Percentiles rank a stretch among this genome's conserved stretches.
These are phyloP conservation scores for Tetramorium bicarinatum DNA, from an alignment of 2,888 invertebrate species.

Conservation along the genomic window DNA sequence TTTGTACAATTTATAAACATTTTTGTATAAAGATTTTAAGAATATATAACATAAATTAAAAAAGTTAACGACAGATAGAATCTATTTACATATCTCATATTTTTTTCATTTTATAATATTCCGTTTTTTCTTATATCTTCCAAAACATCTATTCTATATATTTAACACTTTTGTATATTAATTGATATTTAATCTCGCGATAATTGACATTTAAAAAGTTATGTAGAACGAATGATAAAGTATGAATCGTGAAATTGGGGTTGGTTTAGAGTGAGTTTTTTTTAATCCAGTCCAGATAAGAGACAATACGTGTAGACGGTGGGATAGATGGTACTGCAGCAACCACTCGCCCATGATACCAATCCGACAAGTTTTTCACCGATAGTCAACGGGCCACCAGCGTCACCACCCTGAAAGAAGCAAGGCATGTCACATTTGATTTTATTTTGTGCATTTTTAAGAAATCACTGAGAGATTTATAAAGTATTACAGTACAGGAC, in stretches of 20 bases:
- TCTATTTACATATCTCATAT: too few relatives aligned
- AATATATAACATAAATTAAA: too few relatives aligned
- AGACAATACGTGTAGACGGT: conserved; percentile 79
- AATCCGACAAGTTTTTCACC: conserved; percentile 78
- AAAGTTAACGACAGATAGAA: too few relatives aligned
- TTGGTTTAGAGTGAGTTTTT: conserved; percentile 54
- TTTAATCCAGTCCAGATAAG: conserved; percentile 71
- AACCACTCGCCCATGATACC: conserved; percentile 80
- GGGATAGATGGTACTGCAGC: conserved; percentile 76
- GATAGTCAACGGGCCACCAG: conserved; percentile 81
- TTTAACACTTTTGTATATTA: too few relatives aligned
- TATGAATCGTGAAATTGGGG: not conserved
- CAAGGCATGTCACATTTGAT: not conserved
- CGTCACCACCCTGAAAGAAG: conserved; percentile 80
- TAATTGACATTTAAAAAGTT: not conserved
- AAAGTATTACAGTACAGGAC: too few relatives aligned
- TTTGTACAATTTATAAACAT: not conserved
- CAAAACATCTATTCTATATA: too few relatives aligned
- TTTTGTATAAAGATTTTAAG: not conserved
- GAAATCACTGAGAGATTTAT: too few relatives aligned
- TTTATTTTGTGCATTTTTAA: not conserved
- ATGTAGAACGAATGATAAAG: not conserved
- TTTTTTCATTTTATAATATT: too few relatives aligned
- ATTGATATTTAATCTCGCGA: too few relatives aligned
- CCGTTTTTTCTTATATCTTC: too few relatives aligned